Percentiles rank a stretch among this genome's conserved stretches.
phyloP scores from a whole-genome alignment of 2,888 invertebrate genomes.

The Eilema griseolum region DNA sequence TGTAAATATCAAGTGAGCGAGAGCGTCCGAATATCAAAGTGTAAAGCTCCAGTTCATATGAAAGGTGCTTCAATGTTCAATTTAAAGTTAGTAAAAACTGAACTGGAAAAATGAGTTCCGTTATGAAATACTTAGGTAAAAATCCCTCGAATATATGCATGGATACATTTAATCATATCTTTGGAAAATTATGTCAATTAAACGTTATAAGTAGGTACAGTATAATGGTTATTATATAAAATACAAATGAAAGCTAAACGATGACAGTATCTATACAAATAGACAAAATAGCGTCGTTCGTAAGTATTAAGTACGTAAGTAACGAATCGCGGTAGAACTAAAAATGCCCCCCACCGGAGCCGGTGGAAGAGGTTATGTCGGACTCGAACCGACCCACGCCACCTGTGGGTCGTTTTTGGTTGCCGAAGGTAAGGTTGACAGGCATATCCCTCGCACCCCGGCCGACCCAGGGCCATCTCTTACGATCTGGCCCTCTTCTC shows the following conservation, averaged over 20 bases:
- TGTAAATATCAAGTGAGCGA: conserved; percentile 49
- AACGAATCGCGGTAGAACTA: no score
- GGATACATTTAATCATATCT: background rate
- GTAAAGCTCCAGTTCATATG: conserved; percentile 55
- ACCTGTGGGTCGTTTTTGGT: no score
- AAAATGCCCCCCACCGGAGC: no score
- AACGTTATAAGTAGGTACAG: background rate
- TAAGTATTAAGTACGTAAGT: background rate
- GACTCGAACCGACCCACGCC: no score
- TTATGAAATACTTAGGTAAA: background rate
- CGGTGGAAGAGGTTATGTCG: no score
- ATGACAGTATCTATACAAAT: background rate
- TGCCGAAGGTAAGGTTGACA: no score
- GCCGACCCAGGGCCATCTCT: no score
- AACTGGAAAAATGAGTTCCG: conserved; percentile 40
- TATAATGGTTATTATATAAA: background rate
- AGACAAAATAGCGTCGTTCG: background rate
- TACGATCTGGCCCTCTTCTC: no score
- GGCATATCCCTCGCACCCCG: no score
- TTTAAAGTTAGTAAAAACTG: conserved; percentile 34
- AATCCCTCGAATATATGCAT: background rate
- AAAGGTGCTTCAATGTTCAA: conserved; percentile 44
- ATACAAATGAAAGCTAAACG: background rate
- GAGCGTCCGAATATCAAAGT: conserved; percentile 62
- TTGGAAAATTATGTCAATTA: background rate